Evolutionary conservation across 2,113 vertebrate genomes (phyloP).

Genomic region (Oryzias woworae): DNA sequence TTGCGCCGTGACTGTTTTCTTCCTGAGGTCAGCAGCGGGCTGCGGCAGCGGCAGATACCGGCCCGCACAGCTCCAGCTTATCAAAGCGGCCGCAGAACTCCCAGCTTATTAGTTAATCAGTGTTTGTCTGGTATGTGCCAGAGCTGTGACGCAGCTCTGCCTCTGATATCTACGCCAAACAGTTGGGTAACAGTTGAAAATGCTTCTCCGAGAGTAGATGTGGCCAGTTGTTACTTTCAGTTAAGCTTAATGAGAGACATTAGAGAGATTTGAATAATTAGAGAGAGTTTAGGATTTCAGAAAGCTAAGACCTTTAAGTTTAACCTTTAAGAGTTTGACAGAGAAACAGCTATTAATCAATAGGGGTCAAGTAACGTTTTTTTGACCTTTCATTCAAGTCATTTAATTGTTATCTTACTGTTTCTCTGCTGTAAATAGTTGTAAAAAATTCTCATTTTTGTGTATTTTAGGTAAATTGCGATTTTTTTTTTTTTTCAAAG

Average conservation of each 20-base stretch:
- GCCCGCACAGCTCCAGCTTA: slow-evolving; percentile 4
- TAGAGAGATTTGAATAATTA: no score
- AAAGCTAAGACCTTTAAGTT: no score
- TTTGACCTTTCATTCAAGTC: no score
- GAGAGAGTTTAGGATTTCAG: no score
- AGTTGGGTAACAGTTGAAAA: slow-evolving; percentile 22
- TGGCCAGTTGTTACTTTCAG: neutral
- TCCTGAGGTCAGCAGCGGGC: slow-evolving; percentile 51
- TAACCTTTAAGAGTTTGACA: no score
- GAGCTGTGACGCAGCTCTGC: slow-evolving; percentile 8
- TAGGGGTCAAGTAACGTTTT: no score
- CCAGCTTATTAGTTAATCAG: slow-evolving; percentile 40
- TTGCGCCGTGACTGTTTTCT: slow-evolving; percentile 41
- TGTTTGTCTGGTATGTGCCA: slow-evolving; percentile 25
- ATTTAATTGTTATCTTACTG: no score
- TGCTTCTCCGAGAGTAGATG: neutral
- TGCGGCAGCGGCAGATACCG: slow-evolving; percentile 8
- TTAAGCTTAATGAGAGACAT: neutral
- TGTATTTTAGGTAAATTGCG: no score
- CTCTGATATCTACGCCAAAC: neutral
- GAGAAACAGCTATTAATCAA: no score
- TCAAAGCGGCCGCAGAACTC: slow-evolving; percentile 14
- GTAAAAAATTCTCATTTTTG: no score
- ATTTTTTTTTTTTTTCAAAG: no score
- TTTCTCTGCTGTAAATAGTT: no score